These are phyloP conservation scores for Colostygia pectinataria DNA, from an alignment of 2,888 invertebrate genomes.

Conservation along the genomic window DNA sequence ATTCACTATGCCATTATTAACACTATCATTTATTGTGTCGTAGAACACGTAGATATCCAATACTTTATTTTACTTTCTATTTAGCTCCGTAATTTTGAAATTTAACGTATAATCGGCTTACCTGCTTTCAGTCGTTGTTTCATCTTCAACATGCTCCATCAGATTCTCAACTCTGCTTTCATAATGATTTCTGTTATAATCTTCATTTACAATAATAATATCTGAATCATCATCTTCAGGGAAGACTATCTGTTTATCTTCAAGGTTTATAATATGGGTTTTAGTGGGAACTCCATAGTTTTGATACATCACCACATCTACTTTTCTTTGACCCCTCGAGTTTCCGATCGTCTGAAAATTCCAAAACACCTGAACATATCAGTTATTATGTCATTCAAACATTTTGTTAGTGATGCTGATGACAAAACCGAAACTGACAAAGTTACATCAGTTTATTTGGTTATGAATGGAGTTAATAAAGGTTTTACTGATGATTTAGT, in stretches of 20 bases:
- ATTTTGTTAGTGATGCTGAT: conserved; percentile 2
- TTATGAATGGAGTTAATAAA: not conserved
- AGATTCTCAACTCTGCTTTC: conserved; percentile 53
- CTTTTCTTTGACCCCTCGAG: conserved; percentile 87
- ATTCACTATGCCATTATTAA: no score
- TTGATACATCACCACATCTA: conserved; percentile 68
- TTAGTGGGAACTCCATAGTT: conserved; percentile 64
- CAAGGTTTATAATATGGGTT: conserved; percentile 60
- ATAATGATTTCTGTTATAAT: conserved; percentile 57
- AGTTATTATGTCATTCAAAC: conserved; percentile 56
- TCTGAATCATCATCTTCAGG: conserved; percentile 74
- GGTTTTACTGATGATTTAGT: conserved; percentile 8
- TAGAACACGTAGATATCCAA: no score
- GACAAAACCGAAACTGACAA: not conserved
- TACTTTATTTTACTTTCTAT: not conserved
- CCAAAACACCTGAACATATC: conserved; percentile 89
- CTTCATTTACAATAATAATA: conserved; percentile 75
- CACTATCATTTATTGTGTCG: no score
- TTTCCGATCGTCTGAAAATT: conserved; percentile 90
- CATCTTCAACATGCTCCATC: conserved; percentile 48
- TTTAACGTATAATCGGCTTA: conserved; percentile 30
- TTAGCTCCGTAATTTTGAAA: not conserved
- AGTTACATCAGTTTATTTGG: no score
- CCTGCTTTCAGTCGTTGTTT: conserved; percentile 52
- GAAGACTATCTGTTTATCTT: conserved; percentile 68